Evolutionary conservation across 2,888 invertebrate species (phyloP).

Genomic region (Kryphioiulus occultus): DNA sequence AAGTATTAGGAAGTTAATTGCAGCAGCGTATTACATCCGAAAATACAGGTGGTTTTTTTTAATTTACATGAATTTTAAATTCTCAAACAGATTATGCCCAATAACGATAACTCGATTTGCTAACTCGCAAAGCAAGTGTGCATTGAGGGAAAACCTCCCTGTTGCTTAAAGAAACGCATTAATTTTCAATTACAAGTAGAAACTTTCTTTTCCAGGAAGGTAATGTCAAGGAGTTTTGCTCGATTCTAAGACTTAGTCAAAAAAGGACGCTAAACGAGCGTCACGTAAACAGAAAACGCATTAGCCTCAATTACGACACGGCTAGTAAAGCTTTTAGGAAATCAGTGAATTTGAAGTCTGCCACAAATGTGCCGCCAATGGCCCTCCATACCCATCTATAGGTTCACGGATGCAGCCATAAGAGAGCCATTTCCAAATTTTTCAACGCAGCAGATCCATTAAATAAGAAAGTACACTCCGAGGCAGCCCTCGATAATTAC

Average conservation of each 20-base stretch:
- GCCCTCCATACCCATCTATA: background rate
- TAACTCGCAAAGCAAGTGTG: too few relatives aligned
- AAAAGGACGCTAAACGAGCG: background rate
- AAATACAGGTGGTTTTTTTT: too few relatives aligned
- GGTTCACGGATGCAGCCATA: background rate
- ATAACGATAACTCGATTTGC: too few relatives aligned
- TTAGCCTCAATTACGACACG: background rate
- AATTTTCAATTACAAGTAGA: too few relatives aligned
- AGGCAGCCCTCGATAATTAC: background rate
- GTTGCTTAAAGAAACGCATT: too few relatives aligned
- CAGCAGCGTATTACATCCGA: too few relatives aligned
- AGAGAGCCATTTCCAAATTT: background rate
- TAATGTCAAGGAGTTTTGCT: background rate
- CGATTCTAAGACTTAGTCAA: background rate
- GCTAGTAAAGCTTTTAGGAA: background rate
- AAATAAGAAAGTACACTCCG: background rate
- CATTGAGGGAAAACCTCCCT: too few relatives aligned
- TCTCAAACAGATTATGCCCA: too few relatives aligned
- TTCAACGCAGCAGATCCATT: background rate
- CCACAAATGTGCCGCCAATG: background rate
- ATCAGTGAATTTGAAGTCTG: background rate
- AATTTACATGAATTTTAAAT: too few relatives aligned
- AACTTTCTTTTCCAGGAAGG: background rate
- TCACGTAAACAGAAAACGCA: background rate
- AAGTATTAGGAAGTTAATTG: too few relatives aligned